Conservation (phyloP, 1,140 invertebrate species). For the Notospermus geniculatus region DNA sequence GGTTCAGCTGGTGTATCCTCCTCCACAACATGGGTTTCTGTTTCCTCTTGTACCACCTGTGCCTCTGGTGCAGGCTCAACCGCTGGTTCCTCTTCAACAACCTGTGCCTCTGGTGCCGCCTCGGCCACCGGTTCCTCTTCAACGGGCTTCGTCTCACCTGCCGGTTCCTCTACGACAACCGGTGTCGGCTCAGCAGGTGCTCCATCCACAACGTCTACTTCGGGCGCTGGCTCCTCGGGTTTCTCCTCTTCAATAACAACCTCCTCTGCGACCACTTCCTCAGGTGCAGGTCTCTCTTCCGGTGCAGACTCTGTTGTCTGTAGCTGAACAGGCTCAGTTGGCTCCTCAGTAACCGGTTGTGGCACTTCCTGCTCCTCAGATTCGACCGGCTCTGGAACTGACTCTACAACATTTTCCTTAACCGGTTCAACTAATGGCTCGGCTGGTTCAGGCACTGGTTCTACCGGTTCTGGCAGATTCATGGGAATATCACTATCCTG, state of each 20-base stretch:
- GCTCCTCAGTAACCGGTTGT: conserved; percentile 1
- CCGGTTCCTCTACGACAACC: background rate
- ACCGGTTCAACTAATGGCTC: background rate
- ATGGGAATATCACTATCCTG: too few relatives aligned
- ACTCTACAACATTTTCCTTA: conserved; percentile 7
- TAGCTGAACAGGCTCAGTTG: background rate
- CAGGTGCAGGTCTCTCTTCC: background rate
- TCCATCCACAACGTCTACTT: background rate
- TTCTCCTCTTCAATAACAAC: too few relatives aligned
- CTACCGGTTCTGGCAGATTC: background rate
- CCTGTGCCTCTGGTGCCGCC: background rate
- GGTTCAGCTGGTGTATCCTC: too few relatives aligned
- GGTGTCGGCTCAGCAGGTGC: background rate
- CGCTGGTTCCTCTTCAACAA: too few relatives aligned
- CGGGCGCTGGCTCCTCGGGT: too few relatives aligned
- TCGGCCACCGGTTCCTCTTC: background rate
- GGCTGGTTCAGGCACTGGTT: conserved; percentile 10
- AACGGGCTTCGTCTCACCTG: background rate
- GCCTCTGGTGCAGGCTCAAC: too few relatives aligned
- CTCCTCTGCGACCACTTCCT: background rate
- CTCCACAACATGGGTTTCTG: too few relatives aligned
- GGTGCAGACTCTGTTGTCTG: background rate
- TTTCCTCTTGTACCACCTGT: too few relatives aligned
- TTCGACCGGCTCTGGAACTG: background rate
- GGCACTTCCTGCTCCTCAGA: background rate